Conservation (phyloP, 1,140 invertebrate genomes). For the Eueides isabella region DNA sequence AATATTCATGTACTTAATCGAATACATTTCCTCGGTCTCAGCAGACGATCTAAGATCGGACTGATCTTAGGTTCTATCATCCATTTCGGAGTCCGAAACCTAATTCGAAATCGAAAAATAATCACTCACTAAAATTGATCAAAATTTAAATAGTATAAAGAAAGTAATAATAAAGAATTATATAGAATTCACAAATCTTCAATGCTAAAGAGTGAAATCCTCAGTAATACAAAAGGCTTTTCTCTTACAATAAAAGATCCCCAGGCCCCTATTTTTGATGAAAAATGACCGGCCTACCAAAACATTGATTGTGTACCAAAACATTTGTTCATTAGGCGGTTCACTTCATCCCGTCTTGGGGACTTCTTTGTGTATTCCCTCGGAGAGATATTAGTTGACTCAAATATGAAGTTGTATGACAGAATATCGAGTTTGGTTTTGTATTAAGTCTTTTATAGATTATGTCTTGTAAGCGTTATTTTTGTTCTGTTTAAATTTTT, state of each 20-base stretch:
- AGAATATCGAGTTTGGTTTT: background rate
- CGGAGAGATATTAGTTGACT: conserved; percentile 5
- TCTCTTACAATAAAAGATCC: conserved; percentile 52
- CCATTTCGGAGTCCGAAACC: too few species aligned
- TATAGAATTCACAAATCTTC: background rate
- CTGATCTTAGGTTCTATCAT: too few species aligned
- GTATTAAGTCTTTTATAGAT: background rate
- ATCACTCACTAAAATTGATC: too few species aligned
- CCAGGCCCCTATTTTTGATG: conserved; percentile 59
- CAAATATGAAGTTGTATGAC: background rate
- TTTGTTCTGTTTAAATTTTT: background rate
- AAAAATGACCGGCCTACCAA: conserved; percentile 57
- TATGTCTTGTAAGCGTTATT: background rate
- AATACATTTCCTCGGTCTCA: too few species aligned
- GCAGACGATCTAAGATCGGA: too few species aligned
- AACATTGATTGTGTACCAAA: conserved; percentile 56
- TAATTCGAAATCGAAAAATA: too few species aligned
- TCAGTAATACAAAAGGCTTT: conserved; percentile 1
- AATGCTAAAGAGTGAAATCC: background rate
- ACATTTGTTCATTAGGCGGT: conserved; percentile 67
- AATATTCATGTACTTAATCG: too few species aligned
- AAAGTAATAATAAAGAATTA: background rate
- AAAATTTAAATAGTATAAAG: too few species aligned
- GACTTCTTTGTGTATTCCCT: conserved; percentile 26
- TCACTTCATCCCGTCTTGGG: conserved; percentile 37